A percentile compares a stretch with the other conserved stretches of the same genome.
Conservation (phyloP, 2,888 invertebrate species). For the Amblyjoppa proteus region DNA sequence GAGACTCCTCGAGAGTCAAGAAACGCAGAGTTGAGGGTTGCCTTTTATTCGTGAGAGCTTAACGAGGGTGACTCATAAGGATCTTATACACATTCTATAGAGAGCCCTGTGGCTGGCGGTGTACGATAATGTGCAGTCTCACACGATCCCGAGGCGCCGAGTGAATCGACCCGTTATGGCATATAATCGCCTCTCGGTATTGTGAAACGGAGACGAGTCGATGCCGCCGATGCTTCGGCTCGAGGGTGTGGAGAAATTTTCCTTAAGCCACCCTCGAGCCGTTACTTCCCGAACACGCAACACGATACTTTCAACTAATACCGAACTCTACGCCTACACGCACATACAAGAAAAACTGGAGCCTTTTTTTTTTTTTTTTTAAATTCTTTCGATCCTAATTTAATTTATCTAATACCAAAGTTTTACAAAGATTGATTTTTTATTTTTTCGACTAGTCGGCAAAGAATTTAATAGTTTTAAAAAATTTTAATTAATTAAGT, state of each 20-base stretch:
- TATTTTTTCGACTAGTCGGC: no score
- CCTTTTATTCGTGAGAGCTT: slow-evolving; percentile 52
- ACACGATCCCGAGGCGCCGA: slow-evolving; percentile 7
- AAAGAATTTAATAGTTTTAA: no score
- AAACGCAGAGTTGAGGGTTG: slow-evolving; percentile 46
- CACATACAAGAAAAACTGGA: background rate
- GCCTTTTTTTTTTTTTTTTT: no score
- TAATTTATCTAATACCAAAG: background rate
- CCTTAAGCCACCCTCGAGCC: slow-evolving; percentile 49
- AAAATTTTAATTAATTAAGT: no score
- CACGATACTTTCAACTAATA: slow-evolving; percentile 39
- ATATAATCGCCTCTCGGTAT: slow-evolving; percentile 50
- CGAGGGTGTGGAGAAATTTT: slow-evolving; percentile 39
- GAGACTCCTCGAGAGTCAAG: slow-evolving; percentile 41
- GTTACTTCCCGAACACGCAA: slow-evolving; percentile 29
- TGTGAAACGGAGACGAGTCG: slow-evolving; percentile 50
- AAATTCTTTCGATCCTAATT: background rate
- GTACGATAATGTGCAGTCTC: slow-evolving; percentile 52
- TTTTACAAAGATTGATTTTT: background rate
- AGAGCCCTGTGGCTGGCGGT: slow-evolving; percentile 21
- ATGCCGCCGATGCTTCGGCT: background rate
- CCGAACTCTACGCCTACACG: slow-evolving; percentile 21
- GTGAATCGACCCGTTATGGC: slow-evolving; percentile 43
- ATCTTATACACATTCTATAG: slow-evolving; percentile 34
- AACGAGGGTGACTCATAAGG: slow-evolving; percentile 54